Percentiles rank a stretch among this genome's conserved stretches.
Evolutionary conservation across 2,888 invertebrate species (phyloP).

Genomic region (Scaptomyza flava): DNA sequence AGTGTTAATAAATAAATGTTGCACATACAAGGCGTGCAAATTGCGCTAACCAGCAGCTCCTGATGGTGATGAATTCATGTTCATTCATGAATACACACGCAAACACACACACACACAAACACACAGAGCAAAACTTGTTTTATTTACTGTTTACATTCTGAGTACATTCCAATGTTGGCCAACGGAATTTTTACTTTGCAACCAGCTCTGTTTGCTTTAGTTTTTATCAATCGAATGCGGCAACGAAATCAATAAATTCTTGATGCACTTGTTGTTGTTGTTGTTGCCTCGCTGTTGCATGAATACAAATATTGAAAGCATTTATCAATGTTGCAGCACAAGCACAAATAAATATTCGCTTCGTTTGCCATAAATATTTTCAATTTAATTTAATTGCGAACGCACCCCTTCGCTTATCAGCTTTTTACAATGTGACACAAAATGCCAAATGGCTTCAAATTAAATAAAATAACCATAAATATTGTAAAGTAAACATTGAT

Average conservation of each 20-base stretch:
- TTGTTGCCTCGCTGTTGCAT: conserved; percentile 27
- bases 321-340: conserved; percentile 46
- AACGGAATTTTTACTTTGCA: background rate
- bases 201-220: conserved; percentile 22
- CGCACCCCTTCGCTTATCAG: conserved; percentile 10
- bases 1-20: conserved; percentile 50
- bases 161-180: background rate
- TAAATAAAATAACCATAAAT: conserved; percentile 1
- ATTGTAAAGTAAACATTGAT: background rate
- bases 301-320: conserved; percentile 57
- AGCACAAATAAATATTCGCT: conserved; percentile 14
- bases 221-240: conserved; percentile 14
- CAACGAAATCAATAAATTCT: conserved; percentile 65
- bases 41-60: conserved; percentile 7
- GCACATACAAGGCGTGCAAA: conserved; percentile 31
- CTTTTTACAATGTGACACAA: conserved; percentile 4
- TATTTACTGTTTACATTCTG: conserved; percentile 9
- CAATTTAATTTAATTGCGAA: conserved; percentile 38
- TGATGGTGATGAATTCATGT: conserved; percentile 22
- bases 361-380: conserved; percentile 33
- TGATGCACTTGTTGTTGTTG: background rate
- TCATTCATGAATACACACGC: conserved; percentile 24
- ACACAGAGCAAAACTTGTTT: background rate
- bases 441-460: background rate
- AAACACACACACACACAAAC: background rate